Evolutionary conservation across 2,888 invertebrate species (phyloP).

Genomic region (Diadegma fenestrale): DNA sequence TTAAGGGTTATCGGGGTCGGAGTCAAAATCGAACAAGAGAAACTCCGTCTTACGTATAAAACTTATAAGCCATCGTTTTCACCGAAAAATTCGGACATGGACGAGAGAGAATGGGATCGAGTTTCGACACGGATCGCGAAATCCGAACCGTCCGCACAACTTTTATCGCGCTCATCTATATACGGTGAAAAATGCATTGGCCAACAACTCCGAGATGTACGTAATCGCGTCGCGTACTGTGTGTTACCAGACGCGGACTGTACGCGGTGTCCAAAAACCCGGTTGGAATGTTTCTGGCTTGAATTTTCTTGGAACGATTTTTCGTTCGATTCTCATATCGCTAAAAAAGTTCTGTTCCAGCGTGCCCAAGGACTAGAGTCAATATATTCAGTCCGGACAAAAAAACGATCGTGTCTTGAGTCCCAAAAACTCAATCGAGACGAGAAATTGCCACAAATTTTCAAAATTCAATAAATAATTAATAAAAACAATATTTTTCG

Average conservation of each 20-base stretch:
- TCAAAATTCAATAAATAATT: no score
- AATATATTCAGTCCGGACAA: no score
- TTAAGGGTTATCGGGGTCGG: slow-evolving; percentile 13
- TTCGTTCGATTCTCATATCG: background rate
- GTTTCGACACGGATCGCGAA: slow-evolving; percentile 63
- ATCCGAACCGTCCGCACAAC: slow-evolving; percentile 54
- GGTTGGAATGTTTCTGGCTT: background rate
- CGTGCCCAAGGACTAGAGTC: no score
- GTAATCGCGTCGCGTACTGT: background rate
- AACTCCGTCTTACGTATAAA: background rate
- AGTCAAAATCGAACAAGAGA: slow-evolving; percentile 22
- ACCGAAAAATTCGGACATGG: slow-evolving; percentile 19
- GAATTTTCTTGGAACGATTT: background rate
- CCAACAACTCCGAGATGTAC: slow-evolving; percentile 12
- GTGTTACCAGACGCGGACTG: background rate
- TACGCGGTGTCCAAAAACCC: background rate
- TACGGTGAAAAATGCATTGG: slow-evolving; percentile 49
- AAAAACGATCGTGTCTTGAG: no score
- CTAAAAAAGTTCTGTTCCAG: no score
- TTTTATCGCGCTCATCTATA: slow-evolving; percentile 52
- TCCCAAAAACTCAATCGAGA: no score
- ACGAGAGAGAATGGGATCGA: slow-evolving; percentile 48
- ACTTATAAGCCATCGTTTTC: slow-evolving; percentile 9
- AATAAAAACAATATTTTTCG: no score
- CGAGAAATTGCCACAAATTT: no score